These are phyloP conservation scores for Nyctibius grandis DNA, from an alignment of 2,797 vertebrate genomes.

Conservation along the genomic window DNA sequence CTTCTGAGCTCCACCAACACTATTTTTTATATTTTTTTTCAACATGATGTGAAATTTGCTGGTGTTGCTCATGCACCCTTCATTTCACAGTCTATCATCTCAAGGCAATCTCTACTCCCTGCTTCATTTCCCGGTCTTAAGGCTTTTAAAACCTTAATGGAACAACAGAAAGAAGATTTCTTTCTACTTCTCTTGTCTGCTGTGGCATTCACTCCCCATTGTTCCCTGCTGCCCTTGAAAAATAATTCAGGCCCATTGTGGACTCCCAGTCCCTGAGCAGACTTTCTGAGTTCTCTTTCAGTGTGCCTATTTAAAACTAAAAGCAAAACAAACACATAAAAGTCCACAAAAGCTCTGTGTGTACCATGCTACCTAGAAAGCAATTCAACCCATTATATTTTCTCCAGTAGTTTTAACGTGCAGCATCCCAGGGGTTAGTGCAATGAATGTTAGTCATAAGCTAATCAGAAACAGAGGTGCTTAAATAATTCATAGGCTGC, in stretches of 20 bases:
- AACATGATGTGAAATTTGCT: background rate
- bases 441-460: slow-evolving; percentile 28
- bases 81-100: background rate
- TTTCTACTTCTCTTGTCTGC: background rate
- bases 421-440: background rate
- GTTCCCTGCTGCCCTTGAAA: slow-evolving; percentile 6
- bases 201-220: background rate
- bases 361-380: slow-evolving; percentile 56
- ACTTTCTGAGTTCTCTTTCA: background rate
- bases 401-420: background rate
- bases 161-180: slow-evolving; percentile 9
- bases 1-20: background rate
- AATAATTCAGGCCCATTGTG: background rate
- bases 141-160: slow-evolving; percentile 23
- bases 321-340: slow-evolving; percentile 37
- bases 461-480: slow-evolving; percentile 41
- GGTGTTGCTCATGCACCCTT: background rate
- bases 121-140: background rate
- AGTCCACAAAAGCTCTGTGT: slow-evolving; percentile 41
- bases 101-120: background rate
- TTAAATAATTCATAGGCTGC: slow-evolving; percentile 53
- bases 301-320: slow-evolving; percentile 27
- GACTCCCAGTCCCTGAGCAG: background rate
- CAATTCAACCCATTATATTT: slow-evolving; percentile 53
- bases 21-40: background rate